Base-by-base conservation (phyloP, 2,888 invertebrate species). In the Sphecodes monilicornis region DNA sequence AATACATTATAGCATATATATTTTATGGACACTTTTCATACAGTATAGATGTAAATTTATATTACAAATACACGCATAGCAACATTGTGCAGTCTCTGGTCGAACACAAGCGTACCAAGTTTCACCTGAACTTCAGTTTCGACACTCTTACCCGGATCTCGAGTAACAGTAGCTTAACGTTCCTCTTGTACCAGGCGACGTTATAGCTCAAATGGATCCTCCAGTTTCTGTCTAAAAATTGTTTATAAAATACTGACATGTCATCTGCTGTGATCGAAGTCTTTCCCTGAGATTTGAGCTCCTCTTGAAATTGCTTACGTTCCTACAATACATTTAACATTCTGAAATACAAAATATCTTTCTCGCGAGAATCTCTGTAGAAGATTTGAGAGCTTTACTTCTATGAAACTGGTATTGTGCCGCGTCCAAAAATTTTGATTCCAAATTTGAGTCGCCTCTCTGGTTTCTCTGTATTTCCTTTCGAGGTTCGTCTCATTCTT, bases 211-310 rank as follows among this genome's bases (percentile, higher is more conserved):
- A 95, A 94, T 98, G 98, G 0, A 95, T 94, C 89, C 96, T 96
- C 97, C 97, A 97, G 94, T 98, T 97, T 92, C 97, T 97, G 94
- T 98, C 97, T 22, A 98, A 95, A 94, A 98, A 98, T 73, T 96
- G 95, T 95, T 98, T 98, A 93, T 98, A 98, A 95, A 98, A 98
- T 39, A 97, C 96, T 91, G 98, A 98, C 97, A 98, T 97, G 95
- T 98, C 97, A 95, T 98, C 98, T 1, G 98, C 97, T 6, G 97
- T 96, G 36, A 97, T 93, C 66, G 96, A 96, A 77, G 95, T 95
- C 88, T 96, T 95, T 46, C 95, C 95, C 69, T 92, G 90, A 11
- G 88, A 88, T 78, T 93, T 93, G 46, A 94, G 82, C 29, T 85
- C 79, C 70, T 93, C 90, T 86, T 94, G 92, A 88, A 93, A 95